phyloP scores from a whole-genome alignment of 2,797 vertebrate genomes.

The Sebastes aleutianus region DNA sequence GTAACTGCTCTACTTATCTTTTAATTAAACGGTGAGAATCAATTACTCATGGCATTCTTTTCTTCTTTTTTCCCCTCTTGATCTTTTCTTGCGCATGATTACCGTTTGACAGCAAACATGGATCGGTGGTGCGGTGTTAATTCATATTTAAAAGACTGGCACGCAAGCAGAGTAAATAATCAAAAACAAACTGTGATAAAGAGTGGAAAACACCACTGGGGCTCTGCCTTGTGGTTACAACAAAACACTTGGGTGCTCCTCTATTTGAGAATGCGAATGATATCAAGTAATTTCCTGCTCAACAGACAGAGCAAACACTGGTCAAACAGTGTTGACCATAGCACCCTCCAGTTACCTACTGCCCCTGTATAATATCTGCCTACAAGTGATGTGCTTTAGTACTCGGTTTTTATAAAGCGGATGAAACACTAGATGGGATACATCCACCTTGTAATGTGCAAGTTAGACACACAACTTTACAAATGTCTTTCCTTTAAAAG shows the following conservation, averaged over 20 bases:
- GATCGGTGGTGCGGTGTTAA: neutral
- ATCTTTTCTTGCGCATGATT: neutral
- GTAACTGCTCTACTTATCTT: constrained; percentile 6
- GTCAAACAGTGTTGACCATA: neutral
- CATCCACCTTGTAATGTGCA: neutral
- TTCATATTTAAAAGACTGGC: constrained; percentile 11
- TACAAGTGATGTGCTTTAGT: neutral
- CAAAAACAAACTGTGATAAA: constrained; percentile 17
- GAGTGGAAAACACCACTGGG: neutral
- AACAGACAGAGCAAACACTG: constrained; percentile 30
- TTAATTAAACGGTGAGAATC: constrained; percentile 35
- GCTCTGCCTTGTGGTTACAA: neutral
- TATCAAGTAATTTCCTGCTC: constrained; percentile 43
- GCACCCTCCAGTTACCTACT: neutral
- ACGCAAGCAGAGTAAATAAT: constrained; percentile 31
- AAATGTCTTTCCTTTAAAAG: neutral
- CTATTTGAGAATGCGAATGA: constrained; percentile 3
- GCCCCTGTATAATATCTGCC: neutral
- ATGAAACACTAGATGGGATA: neutral
- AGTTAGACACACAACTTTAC: neutral
- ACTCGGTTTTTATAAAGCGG: neutral
- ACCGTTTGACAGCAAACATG: neutral
- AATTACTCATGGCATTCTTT: neutral
- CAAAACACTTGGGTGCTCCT: constrained; percentile 10
- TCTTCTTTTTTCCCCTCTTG: neutral